Conservation (phyloP, 2,113 vertebrate species). For the Ursus arctos region DNA sequence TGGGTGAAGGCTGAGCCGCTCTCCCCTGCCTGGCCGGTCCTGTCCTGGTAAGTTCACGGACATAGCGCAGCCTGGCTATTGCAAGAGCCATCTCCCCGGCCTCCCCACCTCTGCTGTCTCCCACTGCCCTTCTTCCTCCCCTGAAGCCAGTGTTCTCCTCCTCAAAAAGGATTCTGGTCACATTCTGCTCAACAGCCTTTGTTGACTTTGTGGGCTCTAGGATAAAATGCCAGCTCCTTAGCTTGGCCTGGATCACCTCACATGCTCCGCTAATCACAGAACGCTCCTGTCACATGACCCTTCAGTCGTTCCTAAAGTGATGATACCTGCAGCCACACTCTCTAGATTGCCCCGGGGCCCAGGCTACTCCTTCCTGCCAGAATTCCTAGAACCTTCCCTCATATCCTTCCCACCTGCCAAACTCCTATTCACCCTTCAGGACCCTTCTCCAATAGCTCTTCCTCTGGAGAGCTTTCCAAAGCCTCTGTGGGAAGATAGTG, state of each 20-base stretch:
- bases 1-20: neutral
- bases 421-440: neutral
- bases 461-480: neutral
- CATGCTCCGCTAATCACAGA: neutral
- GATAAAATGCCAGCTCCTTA: neutral
- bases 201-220: neutral
- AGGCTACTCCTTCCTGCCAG: neutral
- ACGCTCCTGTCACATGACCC: neutral
- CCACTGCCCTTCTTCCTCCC: neutral
- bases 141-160: neutral
- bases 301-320: neutral
- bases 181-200: neutral
- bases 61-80: neutral
- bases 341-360: neutral
- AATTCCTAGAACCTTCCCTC: neutral
- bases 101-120: neutral
- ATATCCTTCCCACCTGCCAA: neutral
- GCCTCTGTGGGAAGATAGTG: neutral
- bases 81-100: neutral
- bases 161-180: neutral
- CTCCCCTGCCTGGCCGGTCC: neutral
- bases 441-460: neutral
- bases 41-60: slow-evolving; percentile 43
- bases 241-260: neutral
- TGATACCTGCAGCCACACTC: neutral